A percentile compares a stretch with the other conserved stretches of the same genome.
These are phyloP conservation scores for Drosophila littoralis DNA, from an alignment of 1,140 invertebrate genomes.

Conservation along the genomic window DNA sequence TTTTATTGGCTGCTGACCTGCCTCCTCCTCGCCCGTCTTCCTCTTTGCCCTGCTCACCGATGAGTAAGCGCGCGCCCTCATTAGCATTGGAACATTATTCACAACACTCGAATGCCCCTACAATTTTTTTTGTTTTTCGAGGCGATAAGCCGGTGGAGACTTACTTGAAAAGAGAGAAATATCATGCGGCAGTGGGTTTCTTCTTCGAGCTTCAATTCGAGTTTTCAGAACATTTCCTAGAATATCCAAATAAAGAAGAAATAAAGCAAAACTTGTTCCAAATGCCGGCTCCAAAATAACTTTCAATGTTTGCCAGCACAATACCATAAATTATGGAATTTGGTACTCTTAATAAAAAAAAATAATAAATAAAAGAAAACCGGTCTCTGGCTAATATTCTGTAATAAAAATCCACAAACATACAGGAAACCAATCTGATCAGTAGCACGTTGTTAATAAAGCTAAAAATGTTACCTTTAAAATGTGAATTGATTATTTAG, in stretches of 20 bases:
- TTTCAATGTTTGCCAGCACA: slow-evolving; percentile 61
- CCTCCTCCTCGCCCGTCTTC: slow-evolving; percentile 6
- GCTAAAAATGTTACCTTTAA: slow-evolving; percentile 19
- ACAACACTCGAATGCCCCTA: slow-evolving; percentile 43
- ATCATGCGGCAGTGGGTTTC: not conserved
- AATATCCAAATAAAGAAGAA: slow-evolving; percentile 16
- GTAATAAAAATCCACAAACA: slow-evolving; percentile 70
- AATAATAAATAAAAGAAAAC: slow-evolving; percentile 28
- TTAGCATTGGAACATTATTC: slow-evolving; percentile 66
- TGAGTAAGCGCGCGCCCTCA: slow-evolving; percentile 70
- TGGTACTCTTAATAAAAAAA: slow-evolving; percentile 17
- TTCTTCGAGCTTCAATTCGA: slow-evolving; percentile 8
- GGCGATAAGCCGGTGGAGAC: slow-evolving; percentile 34
- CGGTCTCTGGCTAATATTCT: slow-evolving; percentile 60
- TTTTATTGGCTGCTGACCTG: slow-evolving; percentile 37
- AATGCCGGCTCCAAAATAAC: slow-evolving; percentile 50
- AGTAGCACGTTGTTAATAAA: not conserved
- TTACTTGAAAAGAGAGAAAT: slow-evolving; percentile 19
- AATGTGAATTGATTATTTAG: not conserved
- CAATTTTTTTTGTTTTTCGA: slow-evolving; percentile 2
- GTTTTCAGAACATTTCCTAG: slow-evolving; percentile 9
- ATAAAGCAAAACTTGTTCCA: slow-evolving; percentile 40
- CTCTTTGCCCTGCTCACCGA: slow-evolving; percentile 20
- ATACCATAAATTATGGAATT: slow-evolving; percentile 71
- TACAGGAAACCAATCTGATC: slow-evolving; percentile 56